Base-by-base conservation (phyloP, 1,140 invertebrate species). In the Formica selysi region DNA sequence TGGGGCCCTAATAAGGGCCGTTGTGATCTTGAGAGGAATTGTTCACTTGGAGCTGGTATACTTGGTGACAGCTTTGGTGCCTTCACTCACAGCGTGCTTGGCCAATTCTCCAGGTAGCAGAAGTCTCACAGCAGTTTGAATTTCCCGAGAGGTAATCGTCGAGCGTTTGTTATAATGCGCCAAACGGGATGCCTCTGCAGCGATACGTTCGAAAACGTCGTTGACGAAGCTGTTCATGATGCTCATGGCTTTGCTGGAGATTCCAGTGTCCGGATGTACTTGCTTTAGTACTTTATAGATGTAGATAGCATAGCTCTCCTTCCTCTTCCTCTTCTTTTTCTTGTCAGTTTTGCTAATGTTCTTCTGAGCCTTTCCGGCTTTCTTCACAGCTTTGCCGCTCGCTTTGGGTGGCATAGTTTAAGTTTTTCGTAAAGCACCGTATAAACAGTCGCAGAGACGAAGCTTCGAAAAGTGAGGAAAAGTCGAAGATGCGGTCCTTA, bases 221-320 rank as follows among this genome's bases (percentile, higher is more conserved):
- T 96, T 96, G 22, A 96, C 95, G 81, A 97, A 97, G 78, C 96
- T 96, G 85, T 97, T 96, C 96, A 97, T 97, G 62, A 97, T 97
- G 67, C 95, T 92, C 96, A 97, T 97, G 6, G 96, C 96, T 89
- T 96, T 96, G 70, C 92, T 91, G 51, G 95, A 96, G n/a, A 96
- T 95, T 44, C 96, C 96, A 76, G 95, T 95, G 76, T 97, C 96
- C 44, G 96, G 96, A 90, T 96, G 96, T 2, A 97, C 97, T 93
- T 97, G 96, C 89, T 97, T 97, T 91, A 98, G 88, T 6, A 98
- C 95, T 92, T 97, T 97, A 94, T 97, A 97, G 38, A 97, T 96
- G 93, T 97, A 97, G 65, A 97, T 96, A 1, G 96, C 96, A 95
- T 97, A 98, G 83, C 95, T 96, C 91, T 97, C 96, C 95, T 96